Base-by-base conservation (phyloP, 2,797 vertebrate species). In the Acanthis flammea region DNA sequence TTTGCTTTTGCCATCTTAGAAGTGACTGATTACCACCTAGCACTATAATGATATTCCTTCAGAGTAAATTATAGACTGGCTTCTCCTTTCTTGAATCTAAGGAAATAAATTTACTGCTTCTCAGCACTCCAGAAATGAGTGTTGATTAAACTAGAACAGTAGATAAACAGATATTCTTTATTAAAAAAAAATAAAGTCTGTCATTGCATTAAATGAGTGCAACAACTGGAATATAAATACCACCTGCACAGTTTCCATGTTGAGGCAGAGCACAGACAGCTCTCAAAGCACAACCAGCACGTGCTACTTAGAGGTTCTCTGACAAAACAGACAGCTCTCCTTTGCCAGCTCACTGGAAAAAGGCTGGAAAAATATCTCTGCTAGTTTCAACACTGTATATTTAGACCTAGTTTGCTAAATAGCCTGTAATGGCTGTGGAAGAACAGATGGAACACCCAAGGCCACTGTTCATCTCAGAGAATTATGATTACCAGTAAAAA, bases 1-100 rank as follows among this genome's bases (percentile, higher is more conserved):
- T 86, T 83, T 67, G 67, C 3, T 92, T 91, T 73, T 91, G 62
- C 33, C 65, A 73, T 88, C 50, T 70, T 91, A 71, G 12, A 93
- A 95, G 67, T 92, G 94, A 88, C 85, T 88, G 93, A 90, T 96
- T 91, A 94, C 35, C 55, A 90, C 74, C 90, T 58, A 62, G 68
- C 51, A 41, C 71, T 76, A 86, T 65, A 97, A 95, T 86, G 50
- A 78, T 81, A 93, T 60, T 94, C 93, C 92, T 96, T 96, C 72
- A 70, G 70, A 92, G 82, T 77, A 97, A 97, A 97, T 97, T 94
- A 97, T 19, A 96, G 95, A 94, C 92, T 27, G 12, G 45, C 19
- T 92, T 94, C 87, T 89, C 75, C 55, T 88, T 76, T 81, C 83
- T 42, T 79, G 22, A 92, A 94, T 80, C 63, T 88, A 70, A 94